Base-by-base conservation (phyloP, 2,888 invertebrate genomes). In the Calameuta pallipes region DNA sequence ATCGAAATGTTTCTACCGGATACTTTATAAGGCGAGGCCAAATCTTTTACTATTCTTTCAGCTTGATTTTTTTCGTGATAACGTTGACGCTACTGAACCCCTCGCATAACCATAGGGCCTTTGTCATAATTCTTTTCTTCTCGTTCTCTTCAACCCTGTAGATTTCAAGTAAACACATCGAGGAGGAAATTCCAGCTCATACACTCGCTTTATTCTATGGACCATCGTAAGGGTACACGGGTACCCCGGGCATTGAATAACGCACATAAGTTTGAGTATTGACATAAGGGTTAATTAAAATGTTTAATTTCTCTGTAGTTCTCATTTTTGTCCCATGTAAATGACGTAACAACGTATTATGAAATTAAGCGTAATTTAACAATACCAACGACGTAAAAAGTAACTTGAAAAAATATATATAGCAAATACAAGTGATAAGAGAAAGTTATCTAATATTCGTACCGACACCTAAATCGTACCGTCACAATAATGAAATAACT, bases 21-120 rank as follows among this genome's bases (percentile, higher is more conserved):
- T 76, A 84, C 84, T 85, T 82, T 73, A 73, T 78, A 84, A 79
- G 78, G 76, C 69, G 77, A 81, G 74, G 78, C 82, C 35, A 87
- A 80, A 69, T 86, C 83, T 86, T 87, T 89, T 76, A 88, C 84
- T 34, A 86, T 85, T 37, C 37, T 37, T 37, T 37, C 37, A 37
- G 4, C 13, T 13, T 37, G 37, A 37, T 13, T 37, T 4, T 4
- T 13, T 37, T 37, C 37, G 37, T 13, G 13, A 37, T 41, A 6
- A 23, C 15, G 6, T 15, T 6, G 6, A 56, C 23, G 23, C 41
- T 56, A 56, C 23, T 41, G 41, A 41, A 23, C 1, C 2, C 1
- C 23, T 56, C 41, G 41, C 6, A 56, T 56, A 56, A 56, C 9
- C 9, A 56, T 56, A 23, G 6, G 9, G 41, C 23, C 1, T 23